Evolutionary conservation across 2,113 vertebrate species (phyloP).

Genomic region (Trematocara nigrifrons): DNA sequence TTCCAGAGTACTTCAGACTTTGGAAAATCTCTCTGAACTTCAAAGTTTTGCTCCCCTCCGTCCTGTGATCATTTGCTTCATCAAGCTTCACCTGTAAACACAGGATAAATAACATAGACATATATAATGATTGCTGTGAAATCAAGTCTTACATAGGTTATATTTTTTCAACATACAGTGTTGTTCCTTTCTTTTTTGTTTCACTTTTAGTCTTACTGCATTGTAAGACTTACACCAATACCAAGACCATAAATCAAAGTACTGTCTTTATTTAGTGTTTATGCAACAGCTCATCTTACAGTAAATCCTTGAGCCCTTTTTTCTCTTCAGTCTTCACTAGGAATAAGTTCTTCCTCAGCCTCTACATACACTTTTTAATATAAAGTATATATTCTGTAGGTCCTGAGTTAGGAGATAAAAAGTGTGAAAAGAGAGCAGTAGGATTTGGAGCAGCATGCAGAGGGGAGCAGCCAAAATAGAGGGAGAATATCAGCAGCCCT

Average conservation of each 20-base stretch:
- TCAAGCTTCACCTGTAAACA: neutral
- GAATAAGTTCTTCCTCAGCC: slow-evolving; percentile 16
- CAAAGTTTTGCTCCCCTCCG: neutral
- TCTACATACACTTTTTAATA: neutral
- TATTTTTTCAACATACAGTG: neutral
- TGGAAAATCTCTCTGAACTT: neutral
- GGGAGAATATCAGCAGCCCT: slow-evolving; percentile 62
- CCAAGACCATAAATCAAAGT: neutral
- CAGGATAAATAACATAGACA: neutral
- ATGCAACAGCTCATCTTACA: neutral
- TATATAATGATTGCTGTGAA: neutral
- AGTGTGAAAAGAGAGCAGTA: slow-evolving; percentile 63
- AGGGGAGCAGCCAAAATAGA: slow-evolving; percentile 64
- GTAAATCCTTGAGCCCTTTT: neutral
- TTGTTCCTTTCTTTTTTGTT: neutral
- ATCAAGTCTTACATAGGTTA: neutral
- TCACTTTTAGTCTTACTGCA: neutral
- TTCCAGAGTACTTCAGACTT: neutral
- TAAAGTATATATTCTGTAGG: slow-evolving; percentile 48
- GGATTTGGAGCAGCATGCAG: slow-evolving; percentile 65
- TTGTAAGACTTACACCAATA: neutral
- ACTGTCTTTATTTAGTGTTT: slow-evolving; percentile 10
- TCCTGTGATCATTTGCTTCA: neutral
- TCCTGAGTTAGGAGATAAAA: slow-evolving; percentile 59
- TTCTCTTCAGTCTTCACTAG: neutral